Base-by-base conservation (phyloP, 2,888 invertebrate genomes). In the Amphipyra berbera region DNA sequence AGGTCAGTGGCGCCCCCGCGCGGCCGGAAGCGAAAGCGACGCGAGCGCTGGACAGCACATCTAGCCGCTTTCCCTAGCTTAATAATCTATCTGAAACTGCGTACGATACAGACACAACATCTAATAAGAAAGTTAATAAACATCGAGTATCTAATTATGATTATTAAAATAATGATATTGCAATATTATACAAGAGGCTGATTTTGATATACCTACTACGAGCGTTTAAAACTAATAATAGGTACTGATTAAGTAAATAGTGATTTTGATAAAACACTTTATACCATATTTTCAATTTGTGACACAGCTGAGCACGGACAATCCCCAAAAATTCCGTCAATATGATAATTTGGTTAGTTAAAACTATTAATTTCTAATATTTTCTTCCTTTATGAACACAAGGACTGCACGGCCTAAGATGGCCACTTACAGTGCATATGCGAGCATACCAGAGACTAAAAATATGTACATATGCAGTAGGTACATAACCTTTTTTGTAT, bases 11-110 rank as follows among this genome's bases (percentile, higher is more conserved):
- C 88, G 87, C 86, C 88, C 76, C 84, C 87, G 41, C 68, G 80
- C 86, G 86, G 79, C 73, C 88, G 90, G 90, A 90, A 89, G 85
- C 82, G 90, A 90, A 90, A 90, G 88, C 86, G 59, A 45, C 37
- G 47, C 53, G 50, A 38, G 61, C 35, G 27, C 53, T 54, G 61
- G 63, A 60, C 69, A 44, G 53, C 52, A 66, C 73, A 79, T 69
- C 73, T 76, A 78, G 49, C 71, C 62, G 79, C 84, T 88, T 87
- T 86, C 85, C 78, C 78, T 53, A 30, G 61, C 58, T 41, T 75
- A 68, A 63, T 62, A 67, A 76, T 68, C 56, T 72, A 68, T 64
- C 76, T 61, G 35, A 65, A 49, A 49, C 61, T 60, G 27, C 47
- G 27, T 15, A 60, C 46, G 21, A 48, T 55, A 55, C 47, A 50